These are phyloP conservation scores for Antheraea assamensis DNA, from an alignment of 2,888 invertebrate species.

Conservation along the genomic window DNA sequence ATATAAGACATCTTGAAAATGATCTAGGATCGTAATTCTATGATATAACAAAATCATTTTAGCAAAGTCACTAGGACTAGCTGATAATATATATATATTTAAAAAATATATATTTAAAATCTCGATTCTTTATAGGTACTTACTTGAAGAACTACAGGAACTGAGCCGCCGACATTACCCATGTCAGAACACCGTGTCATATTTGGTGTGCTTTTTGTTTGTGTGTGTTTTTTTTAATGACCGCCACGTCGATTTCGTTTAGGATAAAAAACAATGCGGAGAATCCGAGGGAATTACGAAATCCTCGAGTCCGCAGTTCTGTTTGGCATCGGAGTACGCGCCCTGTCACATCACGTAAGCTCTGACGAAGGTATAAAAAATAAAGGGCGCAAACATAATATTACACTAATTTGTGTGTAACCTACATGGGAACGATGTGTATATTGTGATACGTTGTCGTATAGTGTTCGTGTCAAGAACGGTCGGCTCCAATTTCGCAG, in stretches of 20 bases:
- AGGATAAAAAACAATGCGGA: conserved; percentile 43
- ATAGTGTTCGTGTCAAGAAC: conserved; percentile 59
- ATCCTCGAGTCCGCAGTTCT: conserved; percentile 27
- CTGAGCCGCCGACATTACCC: conserved; percentile 72
- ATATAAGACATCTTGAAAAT: too few species aligned
- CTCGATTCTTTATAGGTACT: not conserved
- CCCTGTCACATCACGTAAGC: conserved; percentile 59
- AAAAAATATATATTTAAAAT: not conserved
- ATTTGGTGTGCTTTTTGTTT: conserved; percentile 46
- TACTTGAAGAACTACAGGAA: conserved; percentile 61
- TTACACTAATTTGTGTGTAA: conserved; percentile 74
- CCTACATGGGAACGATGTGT: conserved; percentile 69
- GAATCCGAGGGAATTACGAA: conserved; percentile 39
- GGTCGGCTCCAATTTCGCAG: conserved; percentile 69
- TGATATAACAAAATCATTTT: too few species aligned
- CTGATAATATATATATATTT: not conserved
- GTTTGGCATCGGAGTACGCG: conserved; percentile 35
- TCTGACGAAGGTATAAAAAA: conserved; percentile 65
- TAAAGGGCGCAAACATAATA: conserved; percentile 72
- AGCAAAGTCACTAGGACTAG: too few species aligned
- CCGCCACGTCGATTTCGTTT: conserved; percentile 62
- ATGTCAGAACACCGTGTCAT: conserved; percentile 73
- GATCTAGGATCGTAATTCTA: too few species aligned
- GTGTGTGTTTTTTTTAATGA: conserved; percentile 58
- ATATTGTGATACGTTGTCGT: conserved; percentile 75